phyloP scores from a whole-genome alignment of 2,797 vertebrate species.

The Spheniscus humboldti region DNA sequence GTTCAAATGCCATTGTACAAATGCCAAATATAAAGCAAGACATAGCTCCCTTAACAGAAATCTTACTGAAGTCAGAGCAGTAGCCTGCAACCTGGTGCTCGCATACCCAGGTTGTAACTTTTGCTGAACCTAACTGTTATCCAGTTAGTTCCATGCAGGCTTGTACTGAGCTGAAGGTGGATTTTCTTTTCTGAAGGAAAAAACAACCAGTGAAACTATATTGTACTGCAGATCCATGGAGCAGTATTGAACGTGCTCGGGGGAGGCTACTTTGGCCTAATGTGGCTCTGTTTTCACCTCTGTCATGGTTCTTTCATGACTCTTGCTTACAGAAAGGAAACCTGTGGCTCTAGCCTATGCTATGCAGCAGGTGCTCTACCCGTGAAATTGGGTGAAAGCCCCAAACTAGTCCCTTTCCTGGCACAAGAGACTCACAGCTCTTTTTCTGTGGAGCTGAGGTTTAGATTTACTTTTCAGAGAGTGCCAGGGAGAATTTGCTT shows the following conservation, averaged over 20 bases:
- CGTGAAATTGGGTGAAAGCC: neutral
- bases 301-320: neutral
- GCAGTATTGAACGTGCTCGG: neutral
- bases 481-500: neutral
- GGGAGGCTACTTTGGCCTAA: neutral
- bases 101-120: neutral
- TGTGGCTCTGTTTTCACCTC: neutral
- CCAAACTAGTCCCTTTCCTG: neutral
- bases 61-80: neutral
- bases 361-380: neutral
- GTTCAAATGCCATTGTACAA: neutral
- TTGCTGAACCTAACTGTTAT: neutral
- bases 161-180: neutral
- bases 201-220: neutral
- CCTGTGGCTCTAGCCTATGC: neutral
- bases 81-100: neutral
- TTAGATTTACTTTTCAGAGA: neutral
- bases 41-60: neutral
- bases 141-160: neutral
- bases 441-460: neutral
- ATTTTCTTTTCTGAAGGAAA: neutral
- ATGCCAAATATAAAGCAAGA: neutral
- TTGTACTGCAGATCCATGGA: neutral
- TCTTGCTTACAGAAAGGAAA: neutral
- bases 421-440: neutral